Evolutionary conservation across 2,797 vertebrate species (phyloP), one percentile per base, ranked within the genome.

Genomic region (Darevskia mixta): DNA sequence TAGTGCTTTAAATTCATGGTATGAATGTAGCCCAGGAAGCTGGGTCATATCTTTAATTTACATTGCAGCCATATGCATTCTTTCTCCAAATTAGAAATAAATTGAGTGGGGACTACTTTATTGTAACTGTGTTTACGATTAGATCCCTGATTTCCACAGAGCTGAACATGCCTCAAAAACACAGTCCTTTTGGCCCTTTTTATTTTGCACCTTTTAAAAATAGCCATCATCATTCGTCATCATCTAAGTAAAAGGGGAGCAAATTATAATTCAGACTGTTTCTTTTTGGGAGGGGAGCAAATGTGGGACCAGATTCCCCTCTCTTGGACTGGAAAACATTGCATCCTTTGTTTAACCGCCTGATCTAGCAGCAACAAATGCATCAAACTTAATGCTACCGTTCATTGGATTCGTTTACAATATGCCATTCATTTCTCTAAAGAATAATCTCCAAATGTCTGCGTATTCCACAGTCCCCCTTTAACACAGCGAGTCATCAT

Each of bases 401-500:
- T 0, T 3, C 0, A 0, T 58, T 55, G 25, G 2, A 43, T 58
- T 88, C 38, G 10, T 64, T 87, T 72, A 61, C 29, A 69, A 20
- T 32, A 25, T 10, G 0, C 64, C 66, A 0, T 4, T 84, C 69
- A 79, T 77, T 73, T 61, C 81, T 92, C 76, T 82, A 25, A 6
- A 91, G 91, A 87, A 94, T 88, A 82, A 11, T 83, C 38, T 85
- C 82, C 77, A 10, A 0, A 0, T 5, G 29, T 79, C 35, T 93
- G 89, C 85, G 25, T 49, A 8, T 90, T 92, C 91, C 13, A 1
- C 71, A 55, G 27, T 84, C 86, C n/a, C 87, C 86, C 88, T 91
- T 85, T 71, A 87, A 77, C 77, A 69, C 73, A 27, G 78, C 81
- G 83, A 91, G 93, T 92, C 95, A 87, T 93, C 87, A 13, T 3